Base-by-base conservation (phyloP, 2,888 invertebrate species). In the Heteropelma amictum region DNA sequence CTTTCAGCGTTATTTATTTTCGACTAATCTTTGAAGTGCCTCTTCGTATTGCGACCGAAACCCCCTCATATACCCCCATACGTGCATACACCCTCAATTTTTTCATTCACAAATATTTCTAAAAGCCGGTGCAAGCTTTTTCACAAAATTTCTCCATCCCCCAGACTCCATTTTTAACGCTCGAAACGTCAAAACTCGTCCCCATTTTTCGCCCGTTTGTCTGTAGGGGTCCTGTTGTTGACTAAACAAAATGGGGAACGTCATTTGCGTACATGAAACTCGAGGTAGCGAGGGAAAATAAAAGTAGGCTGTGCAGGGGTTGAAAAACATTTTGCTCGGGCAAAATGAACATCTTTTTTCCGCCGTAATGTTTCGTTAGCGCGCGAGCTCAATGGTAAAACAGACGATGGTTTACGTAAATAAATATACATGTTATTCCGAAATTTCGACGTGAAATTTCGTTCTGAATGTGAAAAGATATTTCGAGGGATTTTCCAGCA, bases 281-380 rank as follows among this genome's bases (percentile, higher is more conserved):
- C 54, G 17, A 40, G 8, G 47, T 58, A 71, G 28, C 7, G 17
- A 23, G 45, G 6, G n/a, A 47, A 42, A 47, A 42, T 10, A 17
- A 51, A 42, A 40, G 30, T 58, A 49, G 28, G 38, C 56, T 35
- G 40, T 4, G 17, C 3, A 23, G 17, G 19, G 12, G 19, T 26
- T 17, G 8, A 17, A 30, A 23, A 12, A 47, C 0, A 21, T 21
- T 54, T 54, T 35, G 6, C 35, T 35, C 6, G 21, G 10, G 33
- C 19, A 35, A 23, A 40, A 38, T 6, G 40, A 60, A 67, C 65
- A 65, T 81, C 76, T 79, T 81, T 81, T 77, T 81, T 78, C 77
- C 75, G 73, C 74, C n/a, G n/a, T 81, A 80, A 81, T 80, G 79
- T 80, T 79, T 81, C 79, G 77, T 80, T 81, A 79, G 80, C 80